These are phyloP conservation scores for Chaitophorus viminalis DNA, from an alignment of 2,888 invertebrate genomes.

Conservation along the genomic window DNA sequence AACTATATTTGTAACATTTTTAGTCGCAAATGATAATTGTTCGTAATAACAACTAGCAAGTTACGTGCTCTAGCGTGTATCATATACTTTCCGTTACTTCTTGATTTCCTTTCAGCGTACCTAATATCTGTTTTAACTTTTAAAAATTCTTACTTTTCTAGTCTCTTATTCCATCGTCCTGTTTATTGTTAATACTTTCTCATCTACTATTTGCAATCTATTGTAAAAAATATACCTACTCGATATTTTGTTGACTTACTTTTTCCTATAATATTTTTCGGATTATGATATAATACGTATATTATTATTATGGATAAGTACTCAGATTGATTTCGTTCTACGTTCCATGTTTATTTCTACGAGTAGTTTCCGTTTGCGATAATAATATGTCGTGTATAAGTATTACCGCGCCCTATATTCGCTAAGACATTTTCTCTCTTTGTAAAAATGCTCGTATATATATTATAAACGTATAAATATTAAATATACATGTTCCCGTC, in stretches of 20 bases:
- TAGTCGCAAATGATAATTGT: no score
- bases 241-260: not conserved
- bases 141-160: not conserved
- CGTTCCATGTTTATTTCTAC: not conserved
- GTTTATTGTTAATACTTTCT: not conserved
- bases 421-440: not conserved
- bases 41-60: no score
- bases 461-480: no score
- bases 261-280: constrained; percentile 4
- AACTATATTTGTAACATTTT: no score
- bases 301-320: not conserved
- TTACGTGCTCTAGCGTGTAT: no score
- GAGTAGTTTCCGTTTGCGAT: no score
- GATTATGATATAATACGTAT: not conserved
- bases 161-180: not conserved
- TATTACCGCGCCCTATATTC: not conserved
- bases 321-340: not conserved
- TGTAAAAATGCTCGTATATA: not conserved
- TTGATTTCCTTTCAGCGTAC: no score
- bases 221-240: not conserved
- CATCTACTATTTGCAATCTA: not conserved
- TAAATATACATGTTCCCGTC: no score
- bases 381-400: not conserved
- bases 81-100: no score
- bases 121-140: not conserved